Base-by-base conservation (phyloP, 2,888 invertebrate genomes). In the Allacma fusca region DNA sequence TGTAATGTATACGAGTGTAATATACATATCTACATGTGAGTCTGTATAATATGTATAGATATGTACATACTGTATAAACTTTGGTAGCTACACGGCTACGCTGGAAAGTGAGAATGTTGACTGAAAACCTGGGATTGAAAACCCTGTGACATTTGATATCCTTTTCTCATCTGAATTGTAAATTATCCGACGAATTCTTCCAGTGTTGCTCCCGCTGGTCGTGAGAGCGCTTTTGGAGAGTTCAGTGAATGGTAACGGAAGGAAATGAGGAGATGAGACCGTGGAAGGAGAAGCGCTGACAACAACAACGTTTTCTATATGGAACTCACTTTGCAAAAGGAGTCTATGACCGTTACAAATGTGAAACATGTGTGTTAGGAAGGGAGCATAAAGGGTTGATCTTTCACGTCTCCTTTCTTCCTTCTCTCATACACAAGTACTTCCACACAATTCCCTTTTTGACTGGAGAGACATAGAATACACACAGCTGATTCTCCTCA, bases 91-190 rank as follows among this genome's bases (percentile, higher is more conserved):
- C n/a, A n/a, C n/a, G n/a, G n/a, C n/a, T n/a, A 34, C 5, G 34
- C 34, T 34, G 34, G 9, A 34, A 34, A 34, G 5, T 7, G 34
- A 34, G 34, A 34, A 9, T 7, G 34, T 7, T 7, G 9, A 34
- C 5, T 34, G 5, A 34, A 9, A 9, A 34, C 5, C 9, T 34
- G 9, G 34, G 34, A 34, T 50, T 50, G 16, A 50, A n/a, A 13
- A 13, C 16, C 50, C 4, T 50, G 19, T 50, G 50, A 50, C 50
- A 50, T 50, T 50, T 50, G 50, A 50, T 50, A 50, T 50, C 50
- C 50, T 50, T 50, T 50, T 50, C 50, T 50, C 50, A 50, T 50
- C n/a, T 50, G n/a, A 50, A 50, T 50, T 50, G 50, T 50, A 50
- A 50, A 50, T 50, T 50, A 5, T 16, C 50, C 50, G 19, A n/a